Conservation (phyloP, 2,113 vertebrate species). For the Pluvialis apricaria region DNA sequence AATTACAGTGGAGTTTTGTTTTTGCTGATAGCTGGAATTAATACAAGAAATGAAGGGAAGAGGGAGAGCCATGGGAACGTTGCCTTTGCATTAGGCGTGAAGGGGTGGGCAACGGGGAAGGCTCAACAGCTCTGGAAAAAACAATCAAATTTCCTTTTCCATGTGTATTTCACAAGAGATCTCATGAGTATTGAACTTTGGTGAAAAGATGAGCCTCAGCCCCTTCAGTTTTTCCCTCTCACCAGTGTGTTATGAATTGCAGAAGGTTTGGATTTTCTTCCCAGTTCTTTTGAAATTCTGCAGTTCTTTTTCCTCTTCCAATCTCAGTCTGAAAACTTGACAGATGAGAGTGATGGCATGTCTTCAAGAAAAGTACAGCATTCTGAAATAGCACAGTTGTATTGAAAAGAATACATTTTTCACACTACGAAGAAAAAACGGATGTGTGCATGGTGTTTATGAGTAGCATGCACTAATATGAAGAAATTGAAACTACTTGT, state of each 20-base stretch:
- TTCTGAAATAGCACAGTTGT: not conserved
- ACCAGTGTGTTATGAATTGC: not conserved
- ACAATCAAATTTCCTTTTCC: not conserved
- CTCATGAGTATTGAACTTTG: not conserved
- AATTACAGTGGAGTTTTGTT: not conserved
- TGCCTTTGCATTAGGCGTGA: not conserved
- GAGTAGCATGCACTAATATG: not conserved
- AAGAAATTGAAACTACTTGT: not conserved
- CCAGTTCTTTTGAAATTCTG: not conserved
- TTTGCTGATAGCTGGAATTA: not conserved
- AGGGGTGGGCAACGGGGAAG: not conserved
- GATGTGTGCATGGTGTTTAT: not conserved
- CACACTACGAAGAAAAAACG: not conserved
- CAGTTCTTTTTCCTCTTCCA: not conserved
- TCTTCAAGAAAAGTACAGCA: not conserved
- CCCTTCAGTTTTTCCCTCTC: not conserved
- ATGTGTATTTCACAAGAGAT: not conserved
- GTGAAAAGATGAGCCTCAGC: not conserved
- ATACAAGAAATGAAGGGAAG: not conserved
- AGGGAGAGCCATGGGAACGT: not conserved
- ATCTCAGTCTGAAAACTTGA: not conserved
- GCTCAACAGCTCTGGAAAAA: not conserved
- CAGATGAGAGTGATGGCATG: not conserved
- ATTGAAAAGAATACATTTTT: not conserved
- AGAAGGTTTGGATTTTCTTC: not conserved